These are phyloP conservation scores for Tribolium freemani DNA, from an alignment of 2,888 invertebrate species.

Conservation along the genomic window DNA sequence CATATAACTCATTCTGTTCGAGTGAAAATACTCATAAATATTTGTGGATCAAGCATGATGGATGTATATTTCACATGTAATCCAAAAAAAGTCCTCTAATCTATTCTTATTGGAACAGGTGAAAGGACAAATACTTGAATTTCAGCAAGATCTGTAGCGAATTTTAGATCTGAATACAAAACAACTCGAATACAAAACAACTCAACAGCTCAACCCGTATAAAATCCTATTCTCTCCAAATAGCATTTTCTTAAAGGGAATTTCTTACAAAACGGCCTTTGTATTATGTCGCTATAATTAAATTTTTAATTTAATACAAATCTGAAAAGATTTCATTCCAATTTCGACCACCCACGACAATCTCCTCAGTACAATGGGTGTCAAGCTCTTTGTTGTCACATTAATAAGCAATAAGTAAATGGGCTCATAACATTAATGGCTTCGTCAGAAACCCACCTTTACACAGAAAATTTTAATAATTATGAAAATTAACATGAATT, in stretches of 20 bases:
- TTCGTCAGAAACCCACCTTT: neutral
- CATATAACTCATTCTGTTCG: too few relatives aligned
- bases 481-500: neutral
- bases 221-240: neutral
- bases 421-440: neutral
- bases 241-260: neutral
- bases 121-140: constrained; percentile 20
- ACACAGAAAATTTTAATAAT: neutral
- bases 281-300: neutral
- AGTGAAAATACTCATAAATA: too few relatives aligned
- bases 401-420: constrained; percentile 33
- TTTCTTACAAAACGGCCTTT: neutral
- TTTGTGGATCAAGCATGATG: too few relatives aligned
- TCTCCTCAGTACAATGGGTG: constrained; percentile 12
- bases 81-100: neutral
- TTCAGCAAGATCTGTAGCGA: constrained; percentile 1
- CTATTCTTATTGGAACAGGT: neutral
- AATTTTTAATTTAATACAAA: constrained; percentile 14
- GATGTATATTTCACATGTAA: neutral
- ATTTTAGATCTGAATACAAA: neutral
- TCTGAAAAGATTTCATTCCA: constrained; percentile 1
- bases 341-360: neutral
- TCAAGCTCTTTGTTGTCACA: constrained; percentile 25
- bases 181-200: constrained; percentile 11
- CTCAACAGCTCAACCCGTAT: constrained; percentile 10